Base-by-base conservation (phyloP, 2,113 vertebrate genomes). In the Cheirogaleus medius region DNA sequence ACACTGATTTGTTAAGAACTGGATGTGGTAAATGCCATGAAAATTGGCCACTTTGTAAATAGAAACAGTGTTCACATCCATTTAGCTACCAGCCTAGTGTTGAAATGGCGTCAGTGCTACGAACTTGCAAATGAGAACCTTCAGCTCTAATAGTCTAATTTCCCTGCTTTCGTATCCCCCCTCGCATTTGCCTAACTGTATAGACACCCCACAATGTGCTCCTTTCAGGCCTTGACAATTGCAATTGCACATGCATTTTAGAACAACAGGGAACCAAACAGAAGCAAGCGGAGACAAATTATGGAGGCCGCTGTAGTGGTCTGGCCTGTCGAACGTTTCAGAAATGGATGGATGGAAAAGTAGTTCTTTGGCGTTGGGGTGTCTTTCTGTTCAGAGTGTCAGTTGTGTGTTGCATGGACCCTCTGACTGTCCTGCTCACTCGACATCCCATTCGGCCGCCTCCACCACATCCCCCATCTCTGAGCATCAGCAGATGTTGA, bases 401-500 rank as follows among this genome's bases (percentile, higher is more conserved):
- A 93, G 81, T 98, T 94, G 56, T 97, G 97, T 98, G 95, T 97
- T 98, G 99, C 99, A 99, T 99, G 99, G 97, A 98, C 83, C 88
- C 60, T 97, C 94, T 97, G 81, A 91, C 97, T 97, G 97, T 98
- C 90, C 87, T 96, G 98, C 98, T 98, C 99, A 99, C 98, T 97
- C 89, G 32, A 91, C 98, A 98, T 98, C 96, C 97, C 98, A 98
- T 98, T 91, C 64, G 92, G 98, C 98, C 98, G 95, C 98, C 20
- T 93, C 98, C 98, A 98, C 97, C 96, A 94, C 98, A 98, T 97
- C 97, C 97, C 90, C 97, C 98, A 98, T 98, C 98, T 98, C 98
- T 98, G 98, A 99, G 98, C 99, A 99, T 99, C 99, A 99, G 99
- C 99, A 99, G 99, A 98, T 99, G 98, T 98, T 98, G 98, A 98